Conservation (phyloP, 2,888 invertebrate species). For the Leucoptera coffeella region DNA sequence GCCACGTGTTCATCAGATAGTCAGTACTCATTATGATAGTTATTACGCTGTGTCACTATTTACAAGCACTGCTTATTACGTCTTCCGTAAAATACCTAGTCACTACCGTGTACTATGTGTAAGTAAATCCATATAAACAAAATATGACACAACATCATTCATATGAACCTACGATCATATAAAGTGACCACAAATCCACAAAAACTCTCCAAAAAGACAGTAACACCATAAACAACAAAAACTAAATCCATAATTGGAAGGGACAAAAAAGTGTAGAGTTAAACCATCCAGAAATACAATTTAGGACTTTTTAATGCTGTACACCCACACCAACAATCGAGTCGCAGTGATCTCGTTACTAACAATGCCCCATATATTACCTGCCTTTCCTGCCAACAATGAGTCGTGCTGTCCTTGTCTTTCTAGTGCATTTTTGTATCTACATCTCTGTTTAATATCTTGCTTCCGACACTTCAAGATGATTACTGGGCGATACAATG, state of each 20-base stretch:
- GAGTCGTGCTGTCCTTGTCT: slow-evolving; percentile 12
- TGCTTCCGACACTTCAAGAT: slow-evolving; percentile 28
- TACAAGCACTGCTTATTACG: no score
- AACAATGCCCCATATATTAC: slow-evolving; percentile 51
- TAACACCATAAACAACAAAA: neutral
- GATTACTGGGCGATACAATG: slow-evolving; percentile 43
- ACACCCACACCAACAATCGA: no score
- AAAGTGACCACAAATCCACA: neutral
- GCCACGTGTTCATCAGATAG: no score
- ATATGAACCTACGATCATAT: neutral
- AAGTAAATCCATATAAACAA: no score
- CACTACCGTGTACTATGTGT: no score
- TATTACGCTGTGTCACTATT: no score
- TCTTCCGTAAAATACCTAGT: no score
- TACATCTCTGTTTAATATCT: slow-evolving; percentile 22
- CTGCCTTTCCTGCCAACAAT: slow-evolving; percentile 41
- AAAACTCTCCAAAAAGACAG: neutral
- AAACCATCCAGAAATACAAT: slow-evolving; percentile 3
- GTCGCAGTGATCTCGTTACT: slow-evolving; percentile 49
- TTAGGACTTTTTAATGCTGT: no score
- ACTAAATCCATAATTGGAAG: neutral
- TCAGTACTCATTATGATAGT: no score
- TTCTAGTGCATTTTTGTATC: slow-evolving; percentile 4
- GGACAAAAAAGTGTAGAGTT: neutral
- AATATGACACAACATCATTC: neutral